Evolutionary conservation across 2,113 vertebrate genomes (phyloP).

Genomic region (Spilogale gracilis): DNA sequence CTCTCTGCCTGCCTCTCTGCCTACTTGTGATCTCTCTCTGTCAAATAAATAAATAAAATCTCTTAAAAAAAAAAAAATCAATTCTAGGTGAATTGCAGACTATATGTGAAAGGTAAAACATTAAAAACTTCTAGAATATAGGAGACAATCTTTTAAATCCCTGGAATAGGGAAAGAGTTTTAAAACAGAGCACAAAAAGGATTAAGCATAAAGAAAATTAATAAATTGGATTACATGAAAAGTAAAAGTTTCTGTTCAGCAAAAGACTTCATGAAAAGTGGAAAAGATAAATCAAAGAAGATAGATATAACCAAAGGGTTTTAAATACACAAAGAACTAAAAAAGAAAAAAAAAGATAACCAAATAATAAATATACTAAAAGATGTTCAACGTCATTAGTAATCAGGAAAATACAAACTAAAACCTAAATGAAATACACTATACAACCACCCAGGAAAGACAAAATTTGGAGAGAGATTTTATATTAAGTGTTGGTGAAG

Average conservation of each 20-base stretch:
- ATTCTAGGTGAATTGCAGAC: neutral
- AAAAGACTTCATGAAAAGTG: neutral
- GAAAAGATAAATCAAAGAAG: neutral
- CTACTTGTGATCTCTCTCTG: too few species aligned
- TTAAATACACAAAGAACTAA: slow-evolving; percentile 9
- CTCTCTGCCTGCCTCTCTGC: too few species aligned
- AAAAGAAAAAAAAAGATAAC: neutral
- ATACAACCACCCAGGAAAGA: neutral
- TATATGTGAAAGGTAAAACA: neutral
- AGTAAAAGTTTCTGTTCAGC: slow-evolving; percentile 30
- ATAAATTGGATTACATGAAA: neutral
- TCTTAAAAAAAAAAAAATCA: neutral
- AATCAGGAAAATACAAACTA: slow-evolving; percentile 42
- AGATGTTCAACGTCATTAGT: slow-evolving; percentile 14
- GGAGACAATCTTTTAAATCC: slow-evolving; percentile 6
- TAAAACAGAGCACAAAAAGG: slow-evolving; percentile 27
- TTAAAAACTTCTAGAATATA: neutral
- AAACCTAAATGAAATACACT: slow-evolving; percentile 31
- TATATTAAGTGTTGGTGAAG: neutral
- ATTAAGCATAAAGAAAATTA: slow-evolving; percentile 45
- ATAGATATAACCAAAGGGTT: neutral
- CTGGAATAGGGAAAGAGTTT: neutral
- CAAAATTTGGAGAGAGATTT: neutral
- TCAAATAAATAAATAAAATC: too few species aligned
- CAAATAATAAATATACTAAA: slow-evolving; percentile 54